These are phyloP conservation scores for Falcunculus frontatus DNA, from an alignment of 2,113 vertebrate genomes.

Conservation along the genomic window DNA sequence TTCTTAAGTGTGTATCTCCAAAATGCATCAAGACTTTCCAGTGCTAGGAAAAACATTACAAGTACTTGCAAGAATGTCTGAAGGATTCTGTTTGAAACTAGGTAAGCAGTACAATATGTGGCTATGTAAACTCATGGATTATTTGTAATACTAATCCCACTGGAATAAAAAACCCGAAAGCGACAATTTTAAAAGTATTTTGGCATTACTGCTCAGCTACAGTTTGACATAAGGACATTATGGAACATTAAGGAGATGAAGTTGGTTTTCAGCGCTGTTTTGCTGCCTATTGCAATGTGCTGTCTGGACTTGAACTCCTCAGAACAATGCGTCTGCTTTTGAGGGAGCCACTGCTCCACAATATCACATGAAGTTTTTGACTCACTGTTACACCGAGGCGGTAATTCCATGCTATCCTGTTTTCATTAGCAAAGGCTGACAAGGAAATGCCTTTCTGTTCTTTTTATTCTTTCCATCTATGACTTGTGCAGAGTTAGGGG, in stretches of 20 bases:
- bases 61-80: neutral
- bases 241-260: neutral
- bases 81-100: neutral
- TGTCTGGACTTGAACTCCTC: neutral
- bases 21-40: neutral
- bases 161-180: neutral
- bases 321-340: neutral
- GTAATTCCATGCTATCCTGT: neutral
- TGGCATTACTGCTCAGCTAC: neutral
- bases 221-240: neutral
- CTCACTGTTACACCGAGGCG: neutral
- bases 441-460: neutral
- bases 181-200: neutral
- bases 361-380: neutral
- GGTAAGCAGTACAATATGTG: neutral
- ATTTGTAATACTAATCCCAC: neutral
- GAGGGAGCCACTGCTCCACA: neutral
- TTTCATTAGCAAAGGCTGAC: neutral
- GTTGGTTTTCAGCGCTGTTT: neutral
- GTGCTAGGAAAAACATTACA: neutral
- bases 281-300: neutral
- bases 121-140: neutral
- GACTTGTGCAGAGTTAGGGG: neutral
- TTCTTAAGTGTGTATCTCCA: neutral
- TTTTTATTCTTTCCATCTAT: neutral